phyloP scores from a whole-genome alignment of 2,113 vertebrate genomes.

The Pollimyrus isidori region DNA sequence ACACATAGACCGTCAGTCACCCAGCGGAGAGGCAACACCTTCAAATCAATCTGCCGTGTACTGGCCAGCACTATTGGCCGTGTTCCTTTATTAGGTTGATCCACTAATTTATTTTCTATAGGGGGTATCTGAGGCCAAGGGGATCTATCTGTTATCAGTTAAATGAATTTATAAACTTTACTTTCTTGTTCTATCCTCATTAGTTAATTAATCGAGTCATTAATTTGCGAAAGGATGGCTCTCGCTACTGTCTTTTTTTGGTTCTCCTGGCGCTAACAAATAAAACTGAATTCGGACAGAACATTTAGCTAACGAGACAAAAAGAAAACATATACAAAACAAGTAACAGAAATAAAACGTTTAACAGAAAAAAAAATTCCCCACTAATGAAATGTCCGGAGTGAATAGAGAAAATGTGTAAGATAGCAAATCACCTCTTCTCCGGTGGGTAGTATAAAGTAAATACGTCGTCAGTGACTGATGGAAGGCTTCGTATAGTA shows the following conservation, averaged over 20 bases:
- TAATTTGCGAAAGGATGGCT: not conserved
- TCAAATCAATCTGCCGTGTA: slow-evolving; percentile 20
- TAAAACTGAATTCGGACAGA: slow-evolving; percentile 26
- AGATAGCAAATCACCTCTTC: slow-evolving; percentile 66
- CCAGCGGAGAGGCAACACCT: slow-evolving; percentile 40
- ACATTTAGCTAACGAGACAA: slow-evolving; percentile 38
- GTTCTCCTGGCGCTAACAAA: slow-evolving; percentile 21
- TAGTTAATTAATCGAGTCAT: not conserved
- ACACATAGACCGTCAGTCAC: slow-evolving; percentile 50
- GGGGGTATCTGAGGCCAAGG: not conserved
- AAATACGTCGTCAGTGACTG: slow-evolving; percentile 67
- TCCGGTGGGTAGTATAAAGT: slow-evolving; percentile 70
- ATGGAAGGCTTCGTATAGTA: slow-evolving; percentile 66
- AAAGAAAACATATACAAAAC: slow-evolving; percentile 35
- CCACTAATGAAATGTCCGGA: slow-evolving; percentile 39
- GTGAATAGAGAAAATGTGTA: slow-evolving; percentile 24
- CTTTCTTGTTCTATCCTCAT: not conserved
- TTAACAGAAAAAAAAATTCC: slow-evolving; percentile 36
- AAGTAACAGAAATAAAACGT: slow-evolving; percentile 28
- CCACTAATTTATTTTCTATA: not conserved
- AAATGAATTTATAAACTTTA: not conserved
- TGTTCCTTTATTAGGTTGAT: not conserved
- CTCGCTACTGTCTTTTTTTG: not conserved
- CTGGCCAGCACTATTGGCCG: slow-evolving; percentile 13
- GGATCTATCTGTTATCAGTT: not conserved